Evolutionary conservation across 2,113 vertebrate species (phyloP).

Genomic region (Myxocyprinus asiaticus): DNA sequence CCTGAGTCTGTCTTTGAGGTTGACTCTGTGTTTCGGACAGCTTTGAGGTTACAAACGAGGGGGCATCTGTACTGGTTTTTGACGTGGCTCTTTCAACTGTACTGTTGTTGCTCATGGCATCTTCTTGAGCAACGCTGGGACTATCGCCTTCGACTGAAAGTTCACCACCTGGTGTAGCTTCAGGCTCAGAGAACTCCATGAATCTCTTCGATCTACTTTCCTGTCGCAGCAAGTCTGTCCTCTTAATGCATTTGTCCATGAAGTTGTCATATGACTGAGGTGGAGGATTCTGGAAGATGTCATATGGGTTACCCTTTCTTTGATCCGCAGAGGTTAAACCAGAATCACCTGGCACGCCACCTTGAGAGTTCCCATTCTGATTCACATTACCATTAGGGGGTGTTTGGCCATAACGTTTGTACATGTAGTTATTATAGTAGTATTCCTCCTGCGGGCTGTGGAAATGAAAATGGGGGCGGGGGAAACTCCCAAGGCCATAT

Average conservation of each 20-base stretch:
- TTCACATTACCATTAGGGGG: slow-evolving; percentile 42
- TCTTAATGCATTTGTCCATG: slow-evolving; percentile 72
- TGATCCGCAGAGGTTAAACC: slow-evolving; percentile 52
- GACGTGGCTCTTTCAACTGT: background rate
- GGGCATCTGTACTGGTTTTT: background rate
- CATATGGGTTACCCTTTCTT: slow-evolving; percentile 66
- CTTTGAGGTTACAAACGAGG: background rate
- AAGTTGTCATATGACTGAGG: slow-evolving; percentile 62
- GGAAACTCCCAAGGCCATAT: slow-evolving; percentile 73
- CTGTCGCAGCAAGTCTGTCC: slow-evolving; percentile 57
- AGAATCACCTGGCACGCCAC: slow-evolving; percentile 3
- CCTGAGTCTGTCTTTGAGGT: background rate
- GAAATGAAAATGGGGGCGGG: slow-evolving; percentile 68
- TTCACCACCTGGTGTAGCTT: background rate
- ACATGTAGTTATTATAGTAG: slow-evolving; percentile 78
- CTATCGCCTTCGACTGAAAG: background rate
- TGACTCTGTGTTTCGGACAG: background rate
- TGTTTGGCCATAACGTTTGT: slow-evolving; percentile 65
- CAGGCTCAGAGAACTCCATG: slow-evolving; percentile 16
- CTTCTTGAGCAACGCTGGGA: background rate
- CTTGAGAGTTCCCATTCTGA: slow-evolving; percentile 27
- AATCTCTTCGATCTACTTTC: slow-evolving; percentile 42
- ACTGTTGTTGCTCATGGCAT: background rate
- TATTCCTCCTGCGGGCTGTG: slow-evolving; percentile 69
- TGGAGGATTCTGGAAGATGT: slow-evolving; percentile 55